Percentiles rank a stretch among this genome's conserved stretches.
These are phyloP conservation scores for Plectrocnemia conspersa DNA, from an alignment of 1,140 invertebrate genomes.

Conservation along the genomic window DNA sequence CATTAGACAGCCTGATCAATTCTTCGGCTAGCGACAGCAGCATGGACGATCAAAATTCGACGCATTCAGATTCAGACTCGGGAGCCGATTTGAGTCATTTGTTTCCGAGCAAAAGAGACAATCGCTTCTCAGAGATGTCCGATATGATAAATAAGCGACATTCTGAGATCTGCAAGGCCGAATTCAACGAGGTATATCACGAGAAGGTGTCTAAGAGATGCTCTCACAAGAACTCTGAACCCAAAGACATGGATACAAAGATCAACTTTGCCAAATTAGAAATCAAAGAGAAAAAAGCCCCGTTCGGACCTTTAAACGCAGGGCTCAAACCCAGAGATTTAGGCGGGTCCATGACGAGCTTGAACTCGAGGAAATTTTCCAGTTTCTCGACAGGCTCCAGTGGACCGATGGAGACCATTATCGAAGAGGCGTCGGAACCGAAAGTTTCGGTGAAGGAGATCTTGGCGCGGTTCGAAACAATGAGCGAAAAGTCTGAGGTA, in stretches of 20 bases:
- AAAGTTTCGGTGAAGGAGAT: conserved; percentile 78
- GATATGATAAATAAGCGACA: conserved; percentile 26
- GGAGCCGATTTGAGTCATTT: conserved; percentile 43
- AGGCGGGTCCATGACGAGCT: background rate
- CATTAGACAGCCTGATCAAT: conserved; percentile 61
- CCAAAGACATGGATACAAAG: conserved; percentile 17
- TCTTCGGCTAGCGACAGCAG: conserved; percentile 55
- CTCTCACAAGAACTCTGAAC: conserved; percentile 14
- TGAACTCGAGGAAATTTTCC: conserved; percentile 41
- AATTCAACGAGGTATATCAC: conserved; percentile 23
- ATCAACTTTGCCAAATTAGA: conserved; percentile 24
- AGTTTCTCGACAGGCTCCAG: conserved; percentile 56
- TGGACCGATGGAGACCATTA: conserved; percentile 71
- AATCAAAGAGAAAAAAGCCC: conserved; percentile 15
- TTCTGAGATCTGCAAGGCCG: conserved; percentile 28
- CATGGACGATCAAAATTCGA: conserved; percentile 49
- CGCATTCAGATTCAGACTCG: conserved; percentile 52
- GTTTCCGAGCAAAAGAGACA: conserved; percentile 39
- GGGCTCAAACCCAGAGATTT: conserved; percentile 20
- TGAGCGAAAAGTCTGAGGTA: conserved; percentile 47
- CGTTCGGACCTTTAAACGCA: conserved; percentile 10
- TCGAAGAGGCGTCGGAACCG: conserved; percentile 68
- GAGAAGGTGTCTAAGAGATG: conserved; percentile 27
- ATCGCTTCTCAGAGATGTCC: conserved; percentile 25
- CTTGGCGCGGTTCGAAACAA: conserved; percentile 71